Conservation (phyloP, 2,797 vertebrate genomes). For the Leptoclinus maculatus region DNA sequence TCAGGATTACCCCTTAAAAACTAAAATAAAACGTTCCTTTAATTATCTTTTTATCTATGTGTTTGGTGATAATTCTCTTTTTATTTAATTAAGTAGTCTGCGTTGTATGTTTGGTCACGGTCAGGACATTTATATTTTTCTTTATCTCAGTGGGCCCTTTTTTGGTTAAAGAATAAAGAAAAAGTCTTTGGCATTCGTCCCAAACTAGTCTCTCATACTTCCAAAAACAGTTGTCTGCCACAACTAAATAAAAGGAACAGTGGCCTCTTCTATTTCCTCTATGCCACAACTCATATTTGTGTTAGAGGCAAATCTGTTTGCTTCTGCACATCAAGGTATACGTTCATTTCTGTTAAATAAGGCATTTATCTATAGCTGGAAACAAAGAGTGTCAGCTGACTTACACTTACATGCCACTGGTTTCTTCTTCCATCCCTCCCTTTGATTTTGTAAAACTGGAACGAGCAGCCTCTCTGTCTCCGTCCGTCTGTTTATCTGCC, state of each 20-base stretch:
- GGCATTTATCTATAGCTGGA: slow-evolving; percentile 37
- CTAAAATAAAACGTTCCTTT: background rate
- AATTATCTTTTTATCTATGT: background rate
- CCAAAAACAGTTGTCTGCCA: background rate
- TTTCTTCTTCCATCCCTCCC: slow-evolving; percentile 9
- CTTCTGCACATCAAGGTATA: slow-evolving; percentile 30
- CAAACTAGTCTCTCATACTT: background rate
- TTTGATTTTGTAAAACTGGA: slow-evolving; percentile 49
- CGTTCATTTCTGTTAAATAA: slow-evolving; percentile 42
- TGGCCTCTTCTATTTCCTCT: background rate
- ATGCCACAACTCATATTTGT: background rate
- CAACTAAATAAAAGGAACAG: background rate
- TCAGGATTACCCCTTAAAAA: background rate
- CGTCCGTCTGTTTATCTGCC: slow-evolving; percentile 49
- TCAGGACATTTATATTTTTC: background rate
- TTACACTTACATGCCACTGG: background rate
- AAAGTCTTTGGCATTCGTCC: background rate
- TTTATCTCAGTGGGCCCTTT: background rate
- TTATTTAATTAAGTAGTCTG: background rate
- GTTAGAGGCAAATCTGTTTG: slow-evolving; percentile 34
- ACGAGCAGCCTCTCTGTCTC: slow-evolving; percentile 36
- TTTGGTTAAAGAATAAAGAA: background rate
- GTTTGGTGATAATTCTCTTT: background rate
- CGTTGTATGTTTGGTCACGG: background rate
- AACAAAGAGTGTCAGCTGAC: slow-evolving; percentile 19